Base-by-base conservation (phyloP, 64 coral and sea anemone species). In the Montipora foliosa region DNA sequence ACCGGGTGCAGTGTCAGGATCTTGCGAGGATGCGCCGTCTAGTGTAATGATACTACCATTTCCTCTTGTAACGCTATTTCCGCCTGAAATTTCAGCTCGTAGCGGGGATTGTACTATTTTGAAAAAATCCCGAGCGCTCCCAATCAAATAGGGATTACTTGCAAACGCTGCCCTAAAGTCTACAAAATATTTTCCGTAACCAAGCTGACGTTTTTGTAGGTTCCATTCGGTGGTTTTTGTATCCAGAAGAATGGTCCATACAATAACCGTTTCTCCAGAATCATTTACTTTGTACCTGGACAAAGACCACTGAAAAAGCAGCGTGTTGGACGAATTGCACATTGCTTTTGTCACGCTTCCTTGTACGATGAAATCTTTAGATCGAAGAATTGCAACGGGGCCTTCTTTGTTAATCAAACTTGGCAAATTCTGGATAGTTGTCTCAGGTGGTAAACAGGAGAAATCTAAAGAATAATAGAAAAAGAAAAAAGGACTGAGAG, bases 341-440 rank as follows among this genome's bases (percentile, higher is more conserved):
- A 58, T 87, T n/a, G 78, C 5, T 12, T 67, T 86, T 1, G 0
- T 12, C 7, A 95, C 24, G 11, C 21, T 44, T 25, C 88, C 53
- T 59, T 90, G 82, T 7, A 91, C 81, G 61, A 87, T 95, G 74
- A 79, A 80, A 61, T 73, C 90, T 9, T 72, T 49, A 55, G 79
- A 79, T 9, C 89, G 72, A 49, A 24, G 50, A 44, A 84, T 92
- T 19, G 47, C 1, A 20, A 67, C 55, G 14, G 37, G 17, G 16
- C 48, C 16, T 11, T 85, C n/a, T 21, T 49, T 66, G n/a, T 14
- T 67, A 25, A 3, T 11, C 9, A 47, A 74, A n/a, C 51, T 1
- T 2, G 68, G 62, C 12, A 92, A 9, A 74, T 60, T 75, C 49
- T 25, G 79, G 47, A 91, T 59, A 13, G 20, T 8, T 25, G 85